A percentile compares a stretch with the other conserved stretches of the same genome.
Evolutionary conservation across 2,797 vertebrate species (phyloP).

Genomic region (Urosaurus nigricauda): DNA sequence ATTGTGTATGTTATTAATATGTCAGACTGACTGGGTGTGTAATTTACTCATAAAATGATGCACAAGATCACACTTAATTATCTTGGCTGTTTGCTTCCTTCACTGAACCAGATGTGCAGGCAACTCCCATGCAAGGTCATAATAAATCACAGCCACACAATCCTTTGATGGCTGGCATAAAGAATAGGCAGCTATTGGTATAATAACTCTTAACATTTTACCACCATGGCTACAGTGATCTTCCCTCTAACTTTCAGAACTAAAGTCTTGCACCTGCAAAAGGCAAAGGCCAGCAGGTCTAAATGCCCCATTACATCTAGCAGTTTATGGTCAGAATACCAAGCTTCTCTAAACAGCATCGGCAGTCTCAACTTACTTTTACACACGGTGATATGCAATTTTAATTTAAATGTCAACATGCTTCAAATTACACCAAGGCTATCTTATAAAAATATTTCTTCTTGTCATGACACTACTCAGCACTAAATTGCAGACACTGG

Average conservation of each 20-base stretch:
- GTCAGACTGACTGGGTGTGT: background rate
- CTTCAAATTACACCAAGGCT: slow-evolving; percentile 56
- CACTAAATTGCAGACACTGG: background rate
- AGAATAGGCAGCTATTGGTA: background rate
- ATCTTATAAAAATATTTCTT: slow-evolving; percentile 33
- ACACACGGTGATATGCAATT: background rate
- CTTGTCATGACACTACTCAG: slow-evolving; percentile 37
- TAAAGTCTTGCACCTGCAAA: background rate
- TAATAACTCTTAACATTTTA: background rate
- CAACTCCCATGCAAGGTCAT: background rate
- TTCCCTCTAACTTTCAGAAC: background rate
- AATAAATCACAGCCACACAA: background rate
- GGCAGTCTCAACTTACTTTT: background rate
- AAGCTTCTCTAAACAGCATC: background rate
- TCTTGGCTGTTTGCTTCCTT: background rate
- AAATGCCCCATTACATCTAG: background rate
- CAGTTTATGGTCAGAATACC: background rate
- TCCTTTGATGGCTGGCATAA: background rate
- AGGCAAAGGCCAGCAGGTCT: background rate
- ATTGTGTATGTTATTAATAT: background rate
- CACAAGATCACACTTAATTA: background rate
- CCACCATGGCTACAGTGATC: background rate
- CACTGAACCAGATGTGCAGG: background rate
- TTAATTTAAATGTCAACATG: slow-evolving; percentile 25
- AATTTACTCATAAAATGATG: background rate